phyloP scores from a whole-genome alignment of 2,797 vertebrate genomes.

The Setipinna tenuifilis region DNA sequence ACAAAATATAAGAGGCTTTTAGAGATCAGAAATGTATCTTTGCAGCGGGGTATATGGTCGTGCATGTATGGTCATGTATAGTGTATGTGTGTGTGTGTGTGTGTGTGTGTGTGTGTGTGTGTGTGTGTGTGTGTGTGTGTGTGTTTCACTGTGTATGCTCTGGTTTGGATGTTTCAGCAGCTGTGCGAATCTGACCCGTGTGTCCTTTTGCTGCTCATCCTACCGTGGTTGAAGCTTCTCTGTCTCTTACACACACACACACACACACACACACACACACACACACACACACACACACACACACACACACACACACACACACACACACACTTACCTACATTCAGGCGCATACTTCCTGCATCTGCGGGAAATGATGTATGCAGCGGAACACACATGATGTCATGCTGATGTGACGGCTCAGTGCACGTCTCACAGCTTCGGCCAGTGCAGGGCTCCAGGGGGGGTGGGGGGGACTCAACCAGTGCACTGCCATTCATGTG shows the following conservation, averaged over 20 bases:
- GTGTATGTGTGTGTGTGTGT: conserved; percentile 22
- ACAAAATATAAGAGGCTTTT: neutral
- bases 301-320: conserved; percentile 36
- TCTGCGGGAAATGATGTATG: conserved; percentile 27
- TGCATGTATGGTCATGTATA: neutral
- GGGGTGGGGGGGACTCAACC: neutral
- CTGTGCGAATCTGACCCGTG: neutral
- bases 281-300: conserved; percentile 17
- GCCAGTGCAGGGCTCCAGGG: neutral
- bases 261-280: conserved; percentile 41
- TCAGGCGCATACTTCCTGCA: conserved; percentile 19
- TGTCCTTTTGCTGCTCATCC: conserved; percentile 9
- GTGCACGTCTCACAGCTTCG: conserved; percentile 3
- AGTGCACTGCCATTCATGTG: conserved; percentile 17
- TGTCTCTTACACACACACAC: conserved; percentile 29
- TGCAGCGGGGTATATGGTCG: neutral
- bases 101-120: conserved; percentile 24
- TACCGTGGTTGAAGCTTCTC: neutral
- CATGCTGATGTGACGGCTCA: conserved; percentile 10
- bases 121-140: neutral
- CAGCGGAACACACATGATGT: conserved; percentile 19
- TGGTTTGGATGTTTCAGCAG: conserved; percentile 1
- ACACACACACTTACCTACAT: conserved; percentile 45
- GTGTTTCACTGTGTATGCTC: neutral
- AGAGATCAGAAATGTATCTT: neutral